phyloP scores from a whole-genome alignment of 2,113 vertebrate species.

The Limanda limanda region DNA sequence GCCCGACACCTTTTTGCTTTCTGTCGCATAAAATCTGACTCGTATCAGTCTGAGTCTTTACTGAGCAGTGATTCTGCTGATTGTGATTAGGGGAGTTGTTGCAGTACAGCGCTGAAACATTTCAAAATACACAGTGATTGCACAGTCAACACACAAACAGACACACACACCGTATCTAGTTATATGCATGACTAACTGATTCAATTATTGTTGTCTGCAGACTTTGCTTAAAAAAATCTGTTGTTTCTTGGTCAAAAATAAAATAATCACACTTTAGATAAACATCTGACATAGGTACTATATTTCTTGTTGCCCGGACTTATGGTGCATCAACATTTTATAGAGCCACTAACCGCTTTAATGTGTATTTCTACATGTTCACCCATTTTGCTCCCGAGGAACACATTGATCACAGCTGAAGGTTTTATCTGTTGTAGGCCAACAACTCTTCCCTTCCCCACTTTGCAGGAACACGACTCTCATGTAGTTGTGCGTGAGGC shows the following conservation, averaged over 20 bases:
- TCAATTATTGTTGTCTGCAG: too few relatives aligned
- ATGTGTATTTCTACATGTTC: too few relatives aligned
- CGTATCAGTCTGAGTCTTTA: slow-evolving; percentile 30
- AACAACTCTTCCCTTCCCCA: not conserved
- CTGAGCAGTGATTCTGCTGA: slow-evolving; percentile 14
- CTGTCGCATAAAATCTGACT: slow-evolving; percentile 48
- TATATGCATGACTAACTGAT: too few relatives aligned
- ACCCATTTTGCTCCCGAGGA: too few relatives aligned
- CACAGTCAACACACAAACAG: not conserved
- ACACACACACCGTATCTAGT: too few relatives aligned
- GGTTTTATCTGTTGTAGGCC: not conserved
- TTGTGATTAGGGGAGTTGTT: not conserved
- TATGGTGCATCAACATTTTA: too few relatives aligned
- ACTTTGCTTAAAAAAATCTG: too few relatives aligned
- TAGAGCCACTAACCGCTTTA: too few relatives aligned
- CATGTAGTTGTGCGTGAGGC: not conserved
- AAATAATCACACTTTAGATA: too few relatives aligned
- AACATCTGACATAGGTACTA: too few relatives aligned
- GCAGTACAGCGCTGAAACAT: not conserved
- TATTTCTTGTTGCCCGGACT: too few relatives aligned
- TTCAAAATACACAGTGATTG: not conserved
- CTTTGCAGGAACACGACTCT: not conserved
- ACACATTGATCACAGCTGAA: not conserved
- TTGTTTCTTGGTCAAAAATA: too few relatives aligned
- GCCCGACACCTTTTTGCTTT: slow-evolving; percentile 46